Evolutionary conservation across 2,888 invertebrate species (phyloP).

Genomic region (Orchesellides sinensis): DNA sequence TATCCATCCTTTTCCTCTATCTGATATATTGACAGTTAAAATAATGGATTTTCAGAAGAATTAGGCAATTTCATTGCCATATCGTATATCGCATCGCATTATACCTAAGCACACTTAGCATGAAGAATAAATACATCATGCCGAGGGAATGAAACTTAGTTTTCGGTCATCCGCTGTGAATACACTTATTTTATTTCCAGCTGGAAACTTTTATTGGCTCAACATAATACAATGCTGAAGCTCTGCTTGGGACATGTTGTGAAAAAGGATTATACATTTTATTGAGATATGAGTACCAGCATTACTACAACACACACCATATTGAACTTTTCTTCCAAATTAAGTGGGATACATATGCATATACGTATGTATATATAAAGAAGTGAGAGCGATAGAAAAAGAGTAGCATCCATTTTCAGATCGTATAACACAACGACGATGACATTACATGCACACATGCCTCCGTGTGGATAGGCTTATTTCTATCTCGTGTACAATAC

Average conservation of each 20-base stretch:
- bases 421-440: not conserved
- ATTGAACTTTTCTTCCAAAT: conserved; percentile 29
- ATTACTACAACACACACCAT: conserved; percentile 4
- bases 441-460: conserved; percentile 12
- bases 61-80: not conserved
- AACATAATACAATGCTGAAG: not conserved
- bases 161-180: conserved; percentile 9
- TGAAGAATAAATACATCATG: too few species aligned
- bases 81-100: not conserved
- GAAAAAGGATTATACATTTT: conserved; percentile 50
- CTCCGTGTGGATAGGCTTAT: conserved; percentile 8
- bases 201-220: conserved; percentile 1
- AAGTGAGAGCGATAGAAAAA: not conserved
- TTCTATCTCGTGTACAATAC: conserved; percentile 8
- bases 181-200: conserved; percentile 36
- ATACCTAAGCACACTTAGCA: not conserved
- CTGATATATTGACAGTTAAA: not conserved
- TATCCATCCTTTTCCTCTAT: too few species aligned
- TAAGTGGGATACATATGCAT: too few species aligned
- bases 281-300: conserved; percentile 25
- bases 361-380: not conserved
- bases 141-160: too few species aligned
- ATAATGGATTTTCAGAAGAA: not conserved
- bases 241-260: conserved; percentile 55
- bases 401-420: conserved; percentile 12